Base-by-base conservation (phyloP, 2,797 vertebrate species). In the Trachurus trachurus region DNA sequence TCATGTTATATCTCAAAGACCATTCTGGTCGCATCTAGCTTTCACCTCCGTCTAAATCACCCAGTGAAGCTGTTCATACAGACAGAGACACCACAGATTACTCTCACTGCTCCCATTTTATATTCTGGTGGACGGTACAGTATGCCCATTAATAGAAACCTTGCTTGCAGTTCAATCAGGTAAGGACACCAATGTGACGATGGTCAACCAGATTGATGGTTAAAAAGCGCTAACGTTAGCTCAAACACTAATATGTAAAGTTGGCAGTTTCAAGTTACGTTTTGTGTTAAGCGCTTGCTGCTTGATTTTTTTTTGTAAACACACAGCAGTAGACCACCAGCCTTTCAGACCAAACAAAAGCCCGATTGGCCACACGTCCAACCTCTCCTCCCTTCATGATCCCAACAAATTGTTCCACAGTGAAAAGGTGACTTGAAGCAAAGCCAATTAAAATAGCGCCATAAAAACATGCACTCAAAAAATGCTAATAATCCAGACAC, bases 81-180 rank as follows among this genome's bases (percentile, higher is more conserved):
- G 22, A 73, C 4, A 57, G 54, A 56, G 22, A 60, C 34, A 21
- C 37, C n/a, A 50, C 39, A 54, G 34, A 73, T 69, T 15, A 73
- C 8, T 60, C 34, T 65, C n/a, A 45, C 21, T 19, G 40, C 21
- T 34, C 61, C 47, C 29, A 17, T 53, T 67, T 67, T 15, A 49
- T 9, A 29, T 11, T 31, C 21, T 67, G 49, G 19, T 16, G 37
- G 54, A 44, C 19, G 40, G 15, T 39, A 66, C 66, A n/a, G 45
- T 22, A 29, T 31, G 40, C 44, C 22, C 29, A 58, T 52, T 52
- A 50, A 49, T 3, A 54, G 63, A 59, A 67, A 17, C 57, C 17
- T 12, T 15, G 26, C 10, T 12, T 66, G 37, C 21, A 39, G 13
- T 15, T 17, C 56, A 67, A 39, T 29, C 26, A 12, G 42, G 16